Evolutionary conservation across 1,140 invertebrate genomes (phyloP).

Genomic region (Teleopsis dalmanni): DNA sequence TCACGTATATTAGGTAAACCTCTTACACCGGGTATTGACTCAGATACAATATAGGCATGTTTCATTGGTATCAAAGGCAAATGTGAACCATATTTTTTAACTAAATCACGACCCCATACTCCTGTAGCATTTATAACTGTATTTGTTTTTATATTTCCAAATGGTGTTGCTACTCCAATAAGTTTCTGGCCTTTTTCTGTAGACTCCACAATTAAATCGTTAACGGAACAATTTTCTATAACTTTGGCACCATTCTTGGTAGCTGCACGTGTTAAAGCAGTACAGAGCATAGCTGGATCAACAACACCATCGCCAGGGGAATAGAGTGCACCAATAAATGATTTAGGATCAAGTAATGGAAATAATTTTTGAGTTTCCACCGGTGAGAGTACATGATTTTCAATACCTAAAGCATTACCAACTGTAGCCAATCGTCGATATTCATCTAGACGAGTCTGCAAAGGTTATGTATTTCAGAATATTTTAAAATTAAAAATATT

Average conservation of each 20-base stretch:
- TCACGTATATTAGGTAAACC: constrained; percentile 74
- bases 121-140: constrained; percentile 66
- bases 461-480: neutral
- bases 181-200: constrained; percentile 52
- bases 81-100: constrained; percentile 60
- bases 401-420: constrained; percentile 67
- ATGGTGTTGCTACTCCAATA: constrained; percentile 63
- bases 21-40: constrained; percentile 63
- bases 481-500: neutral
- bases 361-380: constrained; percentile 69
- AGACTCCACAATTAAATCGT: constrained; percentile 51
- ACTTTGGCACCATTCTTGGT: constrained; percentile 64
- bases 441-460: constrained; percentile 68
- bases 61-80: constrained; percentile 77
- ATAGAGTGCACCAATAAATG: constrained; percentile 68
- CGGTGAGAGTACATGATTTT: constrained; percentile 63
- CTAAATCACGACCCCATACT: constrained; percentile 69
- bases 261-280: constrained; percentile 63
- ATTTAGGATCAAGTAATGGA: constrained; percentile 65
- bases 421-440: constrained; percentile 73
- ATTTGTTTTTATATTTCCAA: constrained; percentile 54
- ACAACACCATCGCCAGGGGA: constrained; percentile 73
- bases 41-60: constrained; percentile 79
- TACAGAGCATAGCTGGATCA: constrained; percentile 73
- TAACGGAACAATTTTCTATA: constrained; percentile 65